Base-by-base conservation (phyloP, 2,888 invertebrate genomes). In the Cyclophora punctaria region DNA sequence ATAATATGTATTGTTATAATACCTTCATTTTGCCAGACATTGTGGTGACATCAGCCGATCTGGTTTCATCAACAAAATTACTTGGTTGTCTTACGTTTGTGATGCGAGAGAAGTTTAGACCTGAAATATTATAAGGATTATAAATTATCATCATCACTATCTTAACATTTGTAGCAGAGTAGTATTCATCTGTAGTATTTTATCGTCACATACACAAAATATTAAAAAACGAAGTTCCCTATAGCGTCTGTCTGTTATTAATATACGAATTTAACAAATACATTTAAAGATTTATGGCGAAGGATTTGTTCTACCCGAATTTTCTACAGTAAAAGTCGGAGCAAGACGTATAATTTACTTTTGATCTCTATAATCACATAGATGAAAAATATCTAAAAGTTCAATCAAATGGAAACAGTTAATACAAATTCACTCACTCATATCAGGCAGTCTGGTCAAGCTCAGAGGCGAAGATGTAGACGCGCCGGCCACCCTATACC, bases 381-480 rank as follows among this genome's bases (percentile, higher is more conserved):
- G 35, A 42, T 7, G 2, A 3, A 7, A 35, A 41, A 7, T 34
- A 33, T 41, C 6, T 5, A 51, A n/a, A 20, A 20, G 20, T 20
- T 20, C 20, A 20, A 20, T 20, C 20, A 1, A 20, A 20, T 1
- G 20, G 20, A 20, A 20, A 20, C 20, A 20, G 1, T 2, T 20
- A 20, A 20, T 20, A 20, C 20, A 20, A 20, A 20, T 43, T 4
- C 7, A 77, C 85, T 80, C 48, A 89, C 89, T 89, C 81, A 89
- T 85, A 54, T 89, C 85, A 2, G 89, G 89, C 49, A 83, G 52
- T 0, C 78, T 73, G 6, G 81, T 80, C 35, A 77, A 79, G 50
- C 91, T 91, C 0, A 93, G 90, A 0, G 95, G 95, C 0, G 95
- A 95, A 0, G 95, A 95, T 1, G 92, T 92, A 4, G 90, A 90